Percentiles rank a stretch among this genome's conserved stretches.
These are phyloP conservation scores for Stenodera caucasica DNA, from an alignment of 2,888 invertebrate species.

Conservation along the genomic window DNA sequence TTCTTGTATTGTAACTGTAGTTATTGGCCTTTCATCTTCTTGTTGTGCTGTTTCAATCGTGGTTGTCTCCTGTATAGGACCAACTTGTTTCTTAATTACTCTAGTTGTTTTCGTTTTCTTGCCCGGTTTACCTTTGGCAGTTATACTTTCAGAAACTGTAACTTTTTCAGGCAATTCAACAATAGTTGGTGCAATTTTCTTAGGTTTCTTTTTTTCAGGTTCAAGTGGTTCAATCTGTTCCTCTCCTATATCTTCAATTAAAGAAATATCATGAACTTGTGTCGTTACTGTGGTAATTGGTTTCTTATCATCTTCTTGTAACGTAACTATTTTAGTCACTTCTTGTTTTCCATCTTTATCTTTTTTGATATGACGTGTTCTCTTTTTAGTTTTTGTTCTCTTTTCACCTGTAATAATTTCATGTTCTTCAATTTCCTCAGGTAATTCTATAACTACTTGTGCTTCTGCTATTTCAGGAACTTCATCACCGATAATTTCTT, in stretches of 20 bases:
- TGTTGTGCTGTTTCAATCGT: slow-evolving; percentile 55
- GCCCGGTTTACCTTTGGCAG: slow-evolving; percentile 47
- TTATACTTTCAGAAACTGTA: slow-evolving; percentile 46
- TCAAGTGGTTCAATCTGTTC: slow-evolving; percentile 30
- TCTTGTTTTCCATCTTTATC: slow-evolving; percentile 46
- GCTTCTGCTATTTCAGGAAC: slow-evolving; percentile 30
- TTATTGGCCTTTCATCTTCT: slow-evolving; percentile 53
- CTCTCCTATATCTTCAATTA: slow-evolving; percentile 52
- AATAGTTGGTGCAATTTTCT: slow-evolving; percentile 36
- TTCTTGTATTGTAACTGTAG: slow-evolving; percentile 46
- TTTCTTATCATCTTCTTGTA: slow-evolving; percentile 25
- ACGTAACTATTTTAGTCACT: slow-evolving; percentile 29
- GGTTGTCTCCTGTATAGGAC: slow-evolving; percentile 54
- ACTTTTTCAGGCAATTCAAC: slow-evolving; percentile 42
- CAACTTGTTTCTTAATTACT: slow-evolving; percentile 53
- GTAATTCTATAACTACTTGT: slow-evolving; percentile 29
- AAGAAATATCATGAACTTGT: slow-evolving; percentile 17
- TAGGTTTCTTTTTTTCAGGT: slow-evolving; percentile 49
- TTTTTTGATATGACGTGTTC: slow-evolving; percentile 49
- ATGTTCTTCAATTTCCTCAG: slow-evolving; percentile 40
- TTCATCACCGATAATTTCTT: slow-evolving; percentile 37
- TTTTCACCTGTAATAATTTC: slow-evolving; percentile 41
- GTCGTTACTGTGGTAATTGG: slow-evolving; percentile 22
- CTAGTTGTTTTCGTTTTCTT: slow-evolving; percentile 44
- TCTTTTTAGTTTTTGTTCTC: slow-evolving; percentile 42